phyloP scores from a whole-genome alignment of 2,113 vertebrate genomes.

The Ameiurus melas region DNA sequence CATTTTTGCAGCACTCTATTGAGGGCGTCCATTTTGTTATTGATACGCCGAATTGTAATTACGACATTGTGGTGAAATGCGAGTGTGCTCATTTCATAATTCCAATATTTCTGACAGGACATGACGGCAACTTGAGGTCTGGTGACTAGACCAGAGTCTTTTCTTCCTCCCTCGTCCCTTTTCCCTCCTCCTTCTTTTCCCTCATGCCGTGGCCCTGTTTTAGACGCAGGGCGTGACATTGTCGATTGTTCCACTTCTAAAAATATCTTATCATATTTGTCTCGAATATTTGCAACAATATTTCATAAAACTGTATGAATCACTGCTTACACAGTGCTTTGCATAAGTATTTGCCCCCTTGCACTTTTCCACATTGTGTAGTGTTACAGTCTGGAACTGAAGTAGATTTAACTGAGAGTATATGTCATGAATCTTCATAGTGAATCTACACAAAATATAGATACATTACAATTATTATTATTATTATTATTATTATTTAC shows the following conservation, averaged over 20 bases:
- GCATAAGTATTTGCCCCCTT: background rate
- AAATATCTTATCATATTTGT: background rate
- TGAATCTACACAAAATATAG: background rate
- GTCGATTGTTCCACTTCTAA: conserved; percentile 5
- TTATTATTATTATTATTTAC: no score
- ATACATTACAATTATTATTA: background rate
- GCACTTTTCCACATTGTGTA: background rate
- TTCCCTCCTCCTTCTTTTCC: background rate
- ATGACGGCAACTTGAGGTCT: background rate
- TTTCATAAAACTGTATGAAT: background rate
- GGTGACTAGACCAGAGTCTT: background rate
- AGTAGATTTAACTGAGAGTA: background rate
- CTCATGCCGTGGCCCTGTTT: background rate
- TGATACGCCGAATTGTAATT: background rate
- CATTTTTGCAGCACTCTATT: no score
- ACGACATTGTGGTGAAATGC: background rate
- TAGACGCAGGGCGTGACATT: conserved; percentile 5
- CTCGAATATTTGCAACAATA: background rate
- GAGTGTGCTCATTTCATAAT: background rate
- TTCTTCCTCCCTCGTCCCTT: background rate
- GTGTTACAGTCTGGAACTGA: background rate
- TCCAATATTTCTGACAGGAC: background rate
- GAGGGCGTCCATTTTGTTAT: background rate
- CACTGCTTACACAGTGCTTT: background rate
- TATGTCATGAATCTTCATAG: background rate